phyloP scores from a whole-genome alignment of 2,113 vertebrate genomes.

The Pollimyrus isidori region DNA sequence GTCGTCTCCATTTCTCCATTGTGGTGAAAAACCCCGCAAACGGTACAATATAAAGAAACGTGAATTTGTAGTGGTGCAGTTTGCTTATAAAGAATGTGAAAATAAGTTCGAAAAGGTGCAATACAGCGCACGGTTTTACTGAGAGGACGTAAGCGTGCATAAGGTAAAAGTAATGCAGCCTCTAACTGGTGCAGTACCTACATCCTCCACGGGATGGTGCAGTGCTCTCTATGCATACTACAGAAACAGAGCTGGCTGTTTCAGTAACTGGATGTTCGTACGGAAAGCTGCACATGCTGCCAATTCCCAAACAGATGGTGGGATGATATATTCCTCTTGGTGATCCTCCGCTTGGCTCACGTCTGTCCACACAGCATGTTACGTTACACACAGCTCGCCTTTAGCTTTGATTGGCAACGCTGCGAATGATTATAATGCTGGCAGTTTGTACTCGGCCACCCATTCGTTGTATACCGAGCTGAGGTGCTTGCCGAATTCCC shows the following conservation, averaged over 20 bases:
- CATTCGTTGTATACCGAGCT: background rate
- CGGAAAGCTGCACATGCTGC: background rate
- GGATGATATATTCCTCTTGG: conserved; percentile 11
- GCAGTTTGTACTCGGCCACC: background rate
- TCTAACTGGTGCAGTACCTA: background rate
- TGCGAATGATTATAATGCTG: background rate
- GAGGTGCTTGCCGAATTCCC: background rate
- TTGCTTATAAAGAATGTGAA: background rate
- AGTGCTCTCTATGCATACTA: background rate
- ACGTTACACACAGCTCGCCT: background rate
- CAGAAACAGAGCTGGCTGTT: background rate
- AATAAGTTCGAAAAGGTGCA: background rate
- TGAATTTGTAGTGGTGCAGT: background rate
- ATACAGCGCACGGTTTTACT: background rate
- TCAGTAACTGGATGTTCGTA: background rate
- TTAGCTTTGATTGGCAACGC: conserved; percentile 5
- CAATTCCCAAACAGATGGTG: conserved; percentile 9
- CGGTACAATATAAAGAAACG: background rate
- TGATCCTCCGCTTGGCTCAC: background rate
- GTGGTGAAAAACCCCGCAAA: too few species aligned
- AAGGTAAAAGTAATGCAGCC: background rate
- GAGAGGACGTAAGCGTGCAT: background rate
- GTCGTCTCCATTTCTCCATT: too few species aligned
- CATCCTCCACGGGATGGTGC: background rate
- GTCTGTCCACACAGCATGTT: background rate